Conservation (phyloP, 2,113 vertebrate species). For the Triplophysa tibetana region DNA sequence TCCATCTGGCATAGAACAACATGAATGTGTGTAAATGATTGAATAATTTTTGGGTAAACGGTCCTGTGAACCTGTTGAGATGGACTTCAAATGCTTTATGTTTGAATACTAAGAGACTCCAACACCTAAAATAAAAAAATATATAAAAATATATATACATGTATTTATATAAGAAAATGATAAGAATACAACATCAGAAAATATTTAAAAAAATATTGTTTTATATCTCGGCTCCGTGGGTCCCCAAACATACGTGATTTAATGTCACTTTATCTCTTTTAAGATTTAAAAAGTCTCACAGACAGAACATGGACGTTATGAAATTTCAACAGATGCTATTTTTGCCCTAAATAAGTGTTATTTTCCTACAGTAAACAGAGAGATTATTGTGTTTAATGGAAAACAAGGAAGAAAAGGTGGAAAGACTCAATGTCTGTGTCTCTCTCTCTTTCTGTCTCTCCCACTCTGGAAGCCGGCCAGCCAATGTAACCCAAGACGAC, state of each 20-base stretch:
- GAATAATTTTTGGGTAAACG: no score
- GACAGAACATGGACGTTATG: not conserved
- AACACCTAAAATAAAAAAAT: not conserved
- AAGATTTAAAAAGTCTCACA: not conserved
- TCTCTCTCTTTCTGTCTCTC: not conserved
- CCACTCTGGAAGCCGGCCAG: conserved; percentile 70
- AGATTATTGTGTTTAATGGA: not conserved
- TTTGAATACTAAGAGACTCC: no score
- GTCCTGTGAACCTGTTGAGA: no score
- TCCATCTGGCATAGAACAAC: no score
- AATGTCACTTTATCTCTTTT: not conserved
- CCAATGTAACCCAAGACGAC: conserved; percentile 82
- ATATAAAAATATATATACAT: no score
- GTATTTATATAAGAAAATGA: not conserved
- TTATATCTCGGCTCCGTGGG: not conserved
- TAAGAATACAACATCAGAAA: not conserved
- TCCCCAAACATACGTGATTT: not conserved
- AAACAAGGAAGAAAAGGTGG: conserved; percentile 13
- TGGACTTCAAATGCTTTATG: no score
- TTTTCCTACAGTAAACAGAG: conserved; percentile 7
- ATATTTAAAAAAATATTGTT: not conserved
- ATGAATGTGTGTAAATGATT: no score
- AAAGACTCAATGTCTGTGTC: conserved; percentile 18
- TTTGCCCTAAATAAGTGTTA: not conserved
- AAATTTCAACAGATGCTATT: not conserved